Evolutionary conservation across 2,888 invertebrate genomes (phyloP).

Genomic region (Drosophila austrosaltans): DNA sequence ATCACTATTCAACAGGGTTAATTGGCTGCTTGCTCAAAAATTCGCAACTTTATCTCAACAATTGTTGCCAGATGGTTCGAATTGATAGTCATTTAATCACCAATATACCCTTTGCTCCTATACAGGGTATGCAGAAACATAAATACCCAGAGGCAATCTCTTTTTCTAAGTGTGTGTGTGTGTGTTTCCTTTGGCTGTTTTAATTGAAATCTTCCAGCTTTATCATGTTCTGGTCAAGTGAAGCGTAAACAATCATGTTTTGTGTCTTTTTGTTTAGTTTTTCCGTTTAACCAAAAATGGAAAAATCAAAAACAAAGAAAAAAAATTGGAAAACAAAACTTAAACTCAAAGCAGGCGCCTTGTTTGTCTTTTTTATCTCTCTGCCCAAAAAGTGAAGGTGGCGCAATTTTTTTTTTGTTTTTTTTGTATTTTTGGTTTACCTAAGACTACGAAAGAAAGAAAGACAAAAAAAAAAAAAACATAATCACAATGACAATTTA

Average conservation of each 20-base stretch:
- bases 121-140: background rate
- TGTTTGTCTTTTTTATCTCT: constrained; percentile 14
- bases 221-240: constrained; percentile 50
- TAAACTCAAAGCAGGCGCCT: constrained; percentile 21
- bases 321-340: background rate
- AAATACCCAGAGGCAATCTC: constrained; percentile 22
- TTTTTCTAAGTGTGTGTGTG: constrained; percentile 6
- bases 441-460: constrained; percentile 31
- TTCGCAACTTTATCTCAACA: too few species aligned
- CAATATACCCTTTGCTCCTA: too few species aligned
- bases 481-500: constrained; percentile 76
- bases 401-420: constrained; percentile 52
- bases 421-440: constrained; percentile 43
- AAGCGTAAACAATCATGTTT: constrained; percentile 59
- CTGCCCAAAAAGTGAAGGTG: constrained; percentile 64
- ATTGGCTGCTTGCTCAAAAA: too few species aligned
- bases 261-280: constrained; percentile 37
- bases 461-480: constrained; percentile 24
- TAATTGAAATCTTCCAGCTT: constrained; percentile 21
- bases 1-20: too few species aligned
- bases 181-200: constrained; percentile 27
- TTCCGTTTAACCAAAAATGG: constrained; percentile 41
- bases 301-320: constrained; percentile 25
- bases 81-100: too few species aligned
- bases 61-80: too few species aligned